Percentiles rank a stretch among this genome's conserved stretches.
These are phyloP conservation scores for Euclidia mi DNA, from an alignment of 2,888 invertebrate species.

Conservation along the genomic window DNA sequence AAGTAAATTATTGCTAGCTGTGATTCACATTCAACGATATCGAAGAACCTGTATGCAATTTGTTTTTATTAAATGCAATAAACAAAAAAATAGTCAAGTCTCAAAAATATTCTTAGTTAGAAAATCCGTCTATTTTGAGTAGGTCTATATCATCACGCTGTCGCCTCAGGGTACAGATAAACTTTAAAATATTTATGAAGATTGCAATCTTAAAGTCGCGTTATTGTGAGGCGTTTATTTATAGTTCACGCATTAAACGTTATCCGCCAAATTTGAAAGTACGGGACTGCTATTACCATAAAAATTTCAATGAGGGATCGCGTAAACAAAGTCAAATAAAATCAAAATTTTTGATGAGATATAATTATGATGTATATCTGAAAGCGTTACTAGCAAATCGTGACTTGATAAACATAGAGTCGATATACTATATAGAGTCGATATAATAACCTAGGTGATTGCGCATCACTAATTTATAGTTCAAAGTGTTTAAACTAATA, in stretches of 20 bases:
- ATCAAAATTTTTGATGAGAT: conserved; percentile 17
- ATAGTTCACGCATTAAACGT: conserved; percentile 24
- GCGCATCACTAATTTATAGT: conserved; percentile 22
- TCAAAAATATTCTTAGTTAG: no score
- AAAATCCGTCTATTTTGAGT: no score
- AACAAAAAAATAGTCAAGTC: no score
- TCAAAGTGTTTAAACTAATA: conserved; percentile 6
- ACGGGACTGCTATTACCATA: conserved; percentile 21
- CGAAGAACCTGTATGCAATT: no score
- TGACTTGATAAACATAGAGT: conserved; percentile 17
- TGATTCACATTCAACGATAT: no score
- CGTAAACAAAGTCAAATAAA: conserved; percentile 16
- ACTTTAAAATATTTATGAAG: conserved; percentile 44
- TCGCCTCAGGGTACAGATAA: no score
- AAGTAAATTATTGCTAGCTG: no score
- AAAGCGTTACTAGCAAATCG: conserved; percentile 13
- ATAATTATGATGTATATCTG: conserved; percentile 19
- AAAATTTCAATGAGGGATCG: conserved; percentile 28
- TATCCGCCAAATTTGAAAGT: conserved; percentile 31
- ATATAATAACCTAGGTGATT: conserved; percentile 15
- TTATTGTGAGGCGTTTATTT: conserved; percentile 37
- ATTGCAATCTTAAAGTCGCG: conserved; percentile 33
- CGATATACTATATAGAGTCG: conserved; percentile 32
- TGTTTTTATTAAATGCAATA: no score
- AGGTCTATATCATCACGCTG: no score